Base-by-base conservation (phyloP, 2,797 vertebrate genomes). In the Hirundo rustica region DNA sequence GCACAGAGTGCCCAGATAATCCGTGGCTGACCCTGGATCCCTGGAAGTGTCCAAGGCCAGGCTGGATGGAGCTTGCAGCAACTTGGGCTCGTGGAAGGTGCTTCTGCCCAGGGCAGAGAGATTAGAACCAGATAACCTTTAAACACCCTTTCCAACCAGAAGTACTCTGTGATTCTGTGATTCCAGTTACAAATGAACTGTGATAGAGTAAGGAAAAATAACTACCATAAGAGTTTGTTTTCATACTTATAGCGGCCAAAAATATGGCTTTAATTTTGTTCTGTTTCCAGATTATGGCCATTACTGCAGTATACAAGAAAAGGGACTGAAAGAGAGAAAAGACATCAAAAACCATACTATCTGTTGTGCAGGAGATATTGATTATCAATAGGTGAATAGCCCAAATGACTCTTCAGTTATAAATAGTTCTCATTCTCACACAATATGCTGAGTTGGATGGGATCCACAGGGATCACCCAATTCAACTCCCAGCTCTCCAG, bases 11-110 rank as follows among this genome's bases (percentile, higher is more conserved):
- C 9, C 26, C 81, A 84, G 71, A 32, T 1, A 18, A 66, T 1
- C 36, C 58, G 53, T 32, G 61, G 26, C 32, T 58, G 38, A 5
- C 18, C 18, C 47, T 50, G 36, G 36, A 45, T 32, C 45, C 15
- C 38, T 45, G 54, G 22, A 11, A 75, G 27, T 38, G 38, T 45
- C 62, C 61, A 44, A 51, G 38, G 8, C 22, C 45, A 23, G 15
- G 11, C 0, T 67, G 61, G 53, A 66, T 0, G 0, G 17, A 11
- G 17, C 10, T 60, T 44, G 54, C 23, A 60, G 38, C 18, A n/a
- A 0, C 12, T 1, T 38, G n/a, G 16, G 6, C 0, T 1, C 11
- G 45, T n/a, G 38, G 29, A 60, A 53, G 4, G 4, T 53, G 27
- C 1, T 5, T 16, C 27, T 72, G n/a, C 4, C 8, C 10, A 7